Evolutionary conservation across 2,113 vertebrate genomes (phyloP).

Genomic region (Proterorhinus semilunaris): DNA sequence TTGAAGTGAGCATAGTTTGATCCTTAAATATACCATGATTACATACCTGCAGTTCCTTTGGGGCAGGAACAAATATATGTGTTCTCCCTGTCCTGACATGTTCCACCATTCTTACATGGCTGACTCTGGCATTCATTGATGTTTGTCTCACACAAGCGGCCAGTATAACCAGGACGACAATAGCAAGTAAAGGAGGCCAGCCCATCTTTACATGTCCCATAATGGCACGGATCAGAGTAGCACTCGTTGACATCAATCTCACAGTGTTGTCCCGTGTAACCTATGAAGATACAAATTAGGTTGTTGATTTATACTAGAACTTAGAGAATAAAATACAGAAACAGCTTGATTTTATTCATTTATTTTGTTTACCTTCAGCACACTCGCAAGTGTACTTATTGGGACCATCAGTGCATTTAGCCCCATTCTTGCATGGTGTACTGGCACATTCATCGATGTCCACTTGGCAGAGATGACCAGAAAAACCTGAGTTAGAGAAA

Average conservation of each 20-base stretch:
- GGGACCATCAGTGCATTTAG: constrained; percentile 91
- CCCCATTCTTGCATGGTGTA: constrained; percentile 92
- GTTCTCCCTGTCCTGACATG: constrained; percentile 90
- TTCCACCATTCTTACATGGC: constrained; percentile 90
- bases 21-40: neutral
- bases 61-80: constrained; percentile 88
- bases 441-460: constrained; percentile 95
- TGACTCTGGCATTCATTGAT: constrained; percentile 94
- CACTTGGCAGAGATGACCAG: constrained; percentile 87
- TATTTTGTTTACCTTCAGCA: constrained; percentile 80
- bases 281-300: constrained; percentile 54
- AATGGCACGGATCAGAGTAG: constrained; percentile 90
- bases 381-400: constrained; percentile 94
- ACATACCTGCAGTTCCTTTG: constrained; percentile 88
- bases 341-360: neutral
- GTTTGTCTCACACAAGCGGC: constrained; percentile 91
- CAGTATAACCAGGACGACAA: constrained; percentile 87
- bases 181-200: constrained; percentile 87
- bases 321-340: neutral
- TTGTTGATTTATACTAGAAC: neutral
- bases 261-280: constrained; percentile 86
- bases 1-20: neutral
- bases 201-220: constrained; percentile 87
- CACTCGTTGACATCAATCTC: constrained; percentile 90
- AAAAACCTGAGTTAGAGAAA: constrained; percentile 82